phyloP scores from a whole-genome alignment of 2,888 invertebrate species.

The Timandra comae region DNA sequence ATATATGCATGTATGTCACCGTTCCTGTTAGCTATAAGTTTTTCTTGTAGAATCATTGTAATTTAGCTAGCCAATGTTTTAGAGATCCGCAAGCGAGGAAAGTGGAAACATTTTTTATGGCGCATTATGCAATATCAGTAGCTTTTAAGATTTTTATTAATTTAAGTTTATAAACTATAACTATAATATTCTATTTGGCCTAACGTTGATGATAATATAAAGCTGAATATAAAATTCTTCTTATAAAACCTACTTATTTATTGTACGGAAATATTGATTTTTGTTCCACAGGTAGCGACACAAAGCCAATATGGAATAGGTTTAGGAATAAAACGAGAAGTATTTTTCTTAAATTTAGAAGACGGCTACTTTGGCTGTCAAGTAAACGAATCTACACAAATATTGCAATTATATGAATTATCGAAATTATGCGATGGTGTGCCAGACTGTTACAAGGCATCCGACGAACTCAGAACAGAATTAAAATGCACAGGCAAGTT shows the following conservation, averaged over 20 bases:
- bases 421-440: constrained; percentile 95
- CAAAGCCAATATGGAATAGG: constrained; percentile 88
- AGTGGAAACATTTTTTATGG: no score
- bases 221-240: constrained; percentile 1
- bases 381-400: constrained; percentile 96
- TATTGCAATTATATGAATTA: constrained; percentile 95
- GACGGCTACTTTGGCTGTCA: constrained; percentile 98
- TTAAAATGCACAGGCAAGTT: constrained; percentile 91
- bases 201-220: no score
- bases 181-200: no score
- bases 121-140: no score
- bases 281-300: constrained; percentile 80
- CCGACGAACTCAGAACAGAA: constrained; percentile 92
- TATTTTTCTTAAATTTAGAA: constrained; percentile 97
- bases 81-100: no score
- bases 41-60: no score
- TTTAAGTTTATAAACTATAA: no score
- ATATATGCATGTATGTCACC: background rate
- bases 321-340: constrained; percentile 91
- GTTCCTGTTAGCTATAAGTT: no score
- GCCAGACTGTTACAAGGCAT: constrained; percentile 93
- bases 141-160: no score
- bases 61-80: no score
- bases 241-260: constrained; percentile 4
- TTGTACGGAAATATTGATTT: constrained; percentile 14